Evolutionary conservation across 2,797 vertebrate genomes (phyloP).

Genomic region (Babyrousa celebensis): DNA sequence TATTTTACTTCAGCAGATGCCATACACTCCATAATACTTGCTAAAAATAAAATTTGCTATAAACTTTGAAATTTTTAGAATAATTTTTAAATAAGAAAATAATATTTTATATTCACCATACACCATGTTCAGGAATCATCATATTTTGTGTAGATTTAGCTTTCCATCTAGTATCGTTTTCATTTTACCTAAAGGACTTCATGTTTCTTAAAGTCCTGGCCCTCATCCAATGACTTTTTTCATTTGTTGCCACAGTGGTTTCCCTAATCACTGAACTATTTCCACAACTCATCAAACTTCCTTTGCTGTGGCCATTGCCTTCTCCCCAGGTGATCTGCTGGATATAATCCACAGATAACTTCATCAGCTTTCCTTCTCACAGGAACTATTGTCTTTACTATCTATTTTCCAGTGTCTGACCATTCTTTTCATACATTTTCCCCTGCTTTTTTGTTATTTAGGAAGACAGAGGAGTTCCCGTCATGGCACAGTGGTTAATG

Average conservation of each 20-base stretch:
- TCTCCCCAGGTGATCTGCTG: background rate
- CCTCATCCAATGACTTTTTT: background rate
- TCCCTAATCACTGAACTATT: background rate
- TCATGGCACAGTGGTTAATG: too few relatives aligned
- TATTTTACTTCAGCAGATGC: background rate
- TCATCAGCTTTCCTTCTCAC: background rate
- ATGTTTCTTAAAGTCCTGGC: background rate
- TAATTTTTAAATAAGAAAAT: background rate
- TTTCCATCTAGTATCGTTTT: background rate
- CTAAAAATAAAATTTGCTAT: background rate
- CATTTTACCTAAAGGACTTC: background rate
- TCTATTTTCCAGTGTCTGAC: background rate
- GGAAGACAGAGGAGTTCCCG: too few relatives aligned
- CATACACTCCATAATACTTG: background rate
- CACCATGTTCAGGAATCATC: background rate
- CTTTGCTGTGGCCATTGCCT: background rate
- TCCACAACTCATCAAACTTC: background rate
- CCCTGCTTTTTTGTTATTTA: background rate
- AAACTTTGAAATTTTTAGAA: background rate
- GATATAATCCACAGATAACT: fast-evolving
- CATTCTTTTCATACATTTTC: background rate
- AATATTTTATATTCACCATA: background rate
- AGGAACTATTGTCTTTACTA: background rate
- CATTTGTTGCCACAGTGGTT: background rate
- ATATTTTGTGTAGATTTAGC: background rate